Evolutionary conservation across 2,888 invertebrate species (phyloP).

Genomic region (Campaea margaritaria): DNA sequence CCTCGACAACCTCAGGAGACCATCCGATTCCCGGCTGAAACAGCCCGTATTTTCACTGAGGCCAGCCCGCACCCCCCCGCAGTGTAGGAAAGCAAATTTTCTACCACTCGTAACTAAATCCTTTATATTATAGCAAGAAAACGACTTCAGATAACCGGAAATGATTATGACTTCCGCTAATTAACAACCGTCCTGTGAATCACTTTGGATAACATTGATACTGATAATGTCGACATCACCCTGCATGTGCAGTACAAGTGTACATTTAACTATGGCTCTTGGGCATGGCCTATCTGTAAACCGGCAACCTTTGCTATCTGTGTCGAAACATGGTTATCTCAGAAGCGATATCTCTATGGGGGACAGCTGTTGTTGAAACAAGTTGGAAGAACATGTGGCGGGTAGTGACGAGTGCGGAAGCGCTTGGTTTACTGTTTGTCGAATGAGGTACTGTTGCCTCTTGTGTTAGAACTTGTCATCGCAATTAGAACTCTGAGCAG

Average conservation of each 20-base stretch:
- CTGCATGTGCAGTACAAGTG: slow-evolving; percentile 23
- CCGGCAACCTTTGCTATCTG: slow-evolving; percentile 25
- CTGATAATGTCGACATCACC: slow-evolving; percentile 5
- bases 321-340: slow-evolving; percentile 40
- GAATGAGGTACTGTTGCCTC: background rate
- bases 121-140: slow-evolving; percentile 19
- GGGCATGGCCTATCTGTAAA: slow-evolving; percentile 33
- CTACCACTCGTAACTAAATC: slow-evolving; percentile 19
- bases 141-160: slow-evolving; percentile 16
- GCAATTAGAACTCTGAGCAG: too few species aligned
- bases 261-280: slow-evolving; percentile 26
- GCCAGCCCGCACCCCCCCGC: too few species aligned
- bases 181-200: slow-evolving; percentile 26
- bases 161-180: slow-evolving; percentile 25
- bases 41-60: too few species aligned
- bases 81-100: too few species aligned
- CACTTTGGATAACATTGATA: slow-evolving; percentile 27
- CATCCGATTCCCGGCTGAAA: too few species aligned
- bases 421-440: slow-evolving; percentile 21
- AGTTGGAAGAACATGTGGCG: slow-evolving; percentile 35
- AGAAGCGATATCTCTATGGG: slow-evolving; percentile 21
- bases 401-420: slow-evolving; percentile 30
- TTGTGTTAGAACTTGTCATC: background rate
- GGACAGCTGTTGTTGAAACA: slow-evolving; percentile 39
- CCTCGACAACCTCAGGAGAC: too few species aligned